Evolutionary conservation across 2,888 invertebrate species (phyloP).

Genomic region (Lepidochitona cinerea): DNA sequence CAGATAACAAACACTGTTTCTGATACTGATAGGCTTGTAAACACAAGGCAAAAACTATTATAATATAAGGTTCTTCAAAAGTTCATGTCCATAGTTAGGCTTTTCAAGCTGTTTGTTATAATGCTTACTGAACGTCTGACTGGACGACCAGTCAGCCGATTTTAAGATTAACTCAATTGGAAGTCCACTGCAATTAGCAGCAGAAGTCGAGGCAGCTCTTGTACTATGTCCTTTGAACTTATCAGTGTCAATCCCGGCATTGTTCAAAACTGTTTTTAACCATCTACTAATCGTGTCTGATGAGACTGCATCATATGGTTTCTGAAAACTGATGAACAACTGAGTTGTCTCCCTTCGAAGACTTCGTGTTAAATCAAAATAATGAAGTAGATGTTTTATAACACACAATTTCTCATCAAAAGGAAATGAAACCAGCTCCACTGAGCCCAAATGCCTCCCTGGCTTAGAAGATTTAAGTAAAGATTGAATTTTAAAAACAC

Average conservation of each 20-base stretch:
- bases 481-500: background rate
- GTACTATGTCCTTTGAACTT: background rate
- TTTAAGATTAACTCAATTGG: no score
- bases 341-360: background rate
- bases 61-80: no score
- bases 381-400: background rate
- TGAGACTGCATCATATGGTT: background rate
- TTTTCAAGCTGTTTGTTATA: no score
- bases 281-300: background rate
- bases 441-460: background rate
- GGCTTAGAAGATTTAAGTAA: background rate
- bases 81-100: no score
- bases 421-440: background rate
- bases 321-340: background rate
- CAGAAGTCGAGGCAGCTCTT: background rate
- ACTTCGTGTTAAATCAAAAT: background rate
- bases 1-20: no score
- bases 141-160: no score
- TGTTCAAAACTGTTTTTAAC: background rate
- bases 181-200: background rate
- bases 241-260: background rate
- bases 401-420: background rate
- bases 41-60: no score
- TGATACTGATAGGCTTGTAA: no score
- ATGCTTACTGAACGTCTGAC: no score